Evolutionary conservation across 2,113 vertebrate species (phyloP), one percentile per base, ranked within the genome.

Genomic region (Planiliza haematocheilus): DNA sequence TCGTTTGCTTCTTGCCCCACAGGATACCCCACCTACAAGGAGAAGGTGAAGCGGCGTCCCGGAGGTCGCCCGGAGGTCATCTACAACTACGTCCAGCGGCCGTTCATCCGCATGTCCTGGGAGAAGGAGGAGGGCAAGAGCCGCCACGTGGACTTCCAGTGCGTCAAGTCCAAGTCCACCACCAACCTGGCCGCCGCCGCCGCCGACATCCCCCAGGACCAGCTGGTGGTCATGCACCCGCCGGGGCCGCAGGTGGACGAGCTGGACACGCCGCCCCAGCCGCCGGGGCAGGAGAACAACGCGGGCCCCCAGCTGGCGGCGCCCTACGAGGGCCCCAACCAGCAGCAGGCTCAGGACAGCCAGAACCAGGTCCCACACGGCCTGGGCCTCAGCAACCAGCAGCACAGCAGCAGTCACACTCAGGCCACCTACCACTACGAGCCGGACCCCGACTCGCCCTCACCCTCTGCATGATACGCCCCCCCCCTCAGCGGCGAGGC

Each of bases 41-140:
- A 99, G 90, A 99, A 99, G 67, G 96, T 99, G 84, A 99, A 99
- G 91, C 96, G 96, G 74, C 94, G 98, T 7, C 98, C 97, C 0
- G 98, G 97, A 0, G 96, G 98, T 20, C 92, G 97, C 10, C 98
- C 97, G 0, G 98, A 99, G 91, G 98, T 99, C 71, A 99, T 99
- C 81, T 99, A 99, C 89, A 99, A 99, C 92, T 99, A 98, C 0
- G 97, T 99, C 51, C 98, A 99, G 87, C 92, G 98, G 42, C 98
- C 98, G 0, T 99, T 99, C 80, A 99, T 99, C 88, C 93, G 96
- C 41, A 99, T 99, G 98, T 99, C 97, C 0, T 99, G 98, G 98
- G 98, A 99, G 92, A 99, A 99, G 72, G 98, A 99, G 88, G 98
- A 99, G 49, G 98, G 97, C 0, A 99, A 99, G 90, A 99, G 97